phyloP scores from a whole-genome alignment of 2,888 invertebrate species.

The Apotomis capreana region DNA sequence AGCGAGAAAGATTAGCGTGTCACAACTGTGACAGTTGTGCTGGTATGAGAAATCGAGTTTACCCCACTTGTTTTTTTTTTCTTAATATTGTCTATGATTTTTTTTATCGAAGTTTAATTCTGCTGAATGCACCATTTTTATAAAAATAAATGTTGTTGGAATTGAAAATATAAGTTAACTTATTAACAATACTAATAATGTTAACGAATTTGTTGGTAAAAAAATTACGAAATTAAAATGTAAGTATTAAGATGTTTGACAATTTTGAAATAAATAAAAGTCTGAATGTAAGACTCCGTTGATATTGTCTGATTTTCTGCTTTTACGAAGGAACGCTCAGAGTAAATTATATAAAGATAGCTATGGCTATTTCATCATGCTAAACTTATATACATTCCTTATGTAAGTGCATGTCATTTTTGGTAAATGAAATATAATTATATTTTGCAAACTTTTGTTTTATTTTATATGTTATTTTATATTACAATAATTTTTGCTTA shows the following conservation, averaged over 20 bases:
- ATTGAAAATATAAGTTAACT: slow-evolving; percentile 52
- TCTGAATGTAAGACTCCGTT: slow-evolving; percentile 40
- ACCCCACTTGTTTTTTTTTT: too few species aligned
- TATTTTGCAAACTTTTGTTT: slow-evolving; percentile 63
- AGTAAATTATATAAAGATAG: slow-evolving; percentile 19
- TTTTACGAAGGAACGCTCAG: slow-evolving; percentile 25
- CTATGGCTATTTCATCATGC: slow-evolving; percentile 4
- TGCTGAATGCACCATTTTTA: slow-evolving; percentile 33
- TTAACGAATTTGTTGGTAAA: slow-evolving; percentile 34
- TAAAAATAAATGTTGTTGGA: slow-evolving; percentile 59
- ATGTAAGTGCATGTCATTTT: slow-evolving; percentile 62
- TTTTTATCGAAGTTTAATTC: slow-evolving; percentile 7
- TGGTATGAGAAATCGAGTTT: too few species aligned
- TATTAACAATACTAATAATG: slow-evolving; percentile 37
- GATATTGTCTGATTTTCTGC: slow-evolving; percentile 29
- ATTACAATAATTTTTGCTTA: background rate
- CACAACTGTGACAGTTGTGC: too few species aligned
- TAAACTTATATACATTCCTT: slow-evolving; percentile 64
- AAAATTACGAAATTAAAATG: slow-evolving; percentile 27
- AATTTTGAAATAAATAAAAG: slow-evolving; percentile 31
- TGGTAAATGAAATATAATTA: slow-evolving; percentile 68
- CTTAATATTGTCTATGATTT: background rate
- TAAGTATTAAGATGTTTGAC: slow-evolving; percentile 35
- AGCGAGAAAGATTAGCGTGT: too few species aligned
- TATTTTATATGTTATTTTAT: slow-evolving; percentile 40